Conservation (phyloP, 2,113 vertebrate genomes). For the Mesocricetus auratus region DNA sequence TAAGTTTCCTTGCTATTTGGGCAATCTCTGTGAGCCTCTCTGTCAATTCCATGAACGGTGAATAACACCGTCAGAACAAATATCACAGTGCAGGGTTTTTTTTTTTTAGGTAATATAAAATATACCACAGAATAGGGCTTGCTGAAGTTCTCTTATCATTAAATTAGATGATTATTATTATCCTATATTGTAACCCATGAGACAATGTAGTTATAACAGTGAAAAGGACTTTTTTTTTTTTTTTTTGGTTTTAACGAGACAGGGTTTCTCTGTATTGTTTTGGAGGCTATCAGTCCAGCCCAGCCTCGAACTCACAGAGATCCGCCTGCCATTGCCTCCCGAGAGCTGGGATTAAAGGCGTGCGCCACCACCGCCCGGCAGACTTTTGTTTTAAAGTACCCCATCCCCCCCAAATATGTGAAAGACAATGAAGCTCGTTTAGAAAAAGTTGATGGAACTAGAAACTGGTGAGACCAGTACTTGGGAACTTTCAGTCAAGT, state of each 20-base stretch:
- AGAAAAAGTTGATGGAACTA: slow-evolving; percentile 39
- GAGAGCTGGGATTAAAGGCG: no score
- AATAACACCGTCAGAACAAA: neutral
- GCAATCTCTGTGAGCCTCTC: neutral
- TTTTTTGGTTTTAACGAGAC: no score
- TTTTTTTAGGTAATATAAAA: slow-evolving; percentile 22
- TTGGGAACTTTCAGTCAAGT: neutral
- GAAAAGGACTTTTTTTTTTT: slow-evolving; percentile 52
- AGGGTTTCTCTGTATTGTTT: no score
- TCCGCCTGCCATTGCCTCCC: no score
- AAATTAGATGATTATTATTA: slow-evolving; percentile 35
- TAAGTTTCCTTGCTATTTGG: no score
- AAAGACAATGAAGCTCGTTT: neutral
- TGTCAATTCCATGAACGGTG: neutral
- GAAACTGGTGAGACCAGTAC: neutral
- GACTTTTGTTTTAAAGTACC: no score
- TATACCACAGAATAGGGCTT: slow-evolving; percentile 2
- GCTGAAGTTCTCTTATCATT: neutral
- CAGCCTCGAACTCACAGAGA: no score
- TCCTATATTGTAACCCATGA: neutral
- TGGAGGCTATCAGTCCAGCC: no score
- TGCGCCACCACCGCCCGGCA: no score
- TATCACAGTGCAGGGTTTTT: neutral
- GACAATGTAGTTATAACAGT: neutral
- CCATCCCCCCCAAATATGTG: neutral